phyloP scores from a whole-genome alignment of 2,888 invertebrate species.

The Tridacna gigas region DNA sequence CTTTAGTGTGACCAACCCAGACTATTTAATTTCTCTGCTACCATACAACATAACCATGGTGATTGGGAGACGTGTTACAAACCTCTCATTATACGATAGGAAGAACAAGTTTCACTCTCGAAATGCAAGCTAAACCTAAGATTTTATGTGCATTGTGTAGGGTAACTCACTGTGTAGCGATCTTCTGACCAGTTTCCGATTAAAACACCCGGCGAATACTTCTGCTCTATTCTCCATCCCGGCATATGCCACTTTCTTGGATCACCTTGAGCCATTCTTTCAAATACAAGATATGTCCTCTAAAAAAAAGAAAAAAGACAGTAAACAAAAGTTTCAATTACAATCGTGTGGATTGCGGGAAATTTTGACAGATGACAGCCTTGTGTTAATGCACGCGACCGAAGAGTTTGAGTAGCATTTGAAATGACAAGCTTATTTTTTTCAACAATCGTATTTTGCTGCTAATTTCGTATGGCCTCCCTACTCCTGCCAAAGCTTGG shows the following conservation, averaged over 20 bases:
- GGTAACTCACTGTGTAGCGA: constrained; percentile 75
- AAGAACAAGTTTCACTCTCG: no score
- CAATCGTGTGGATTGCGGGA: constrained; percentile 50
- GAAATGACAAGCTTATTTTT: not conserved
- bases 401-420: not conserved
- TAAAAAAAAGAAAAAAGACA: no score
- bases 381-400: not conserved
- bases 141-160: no score
- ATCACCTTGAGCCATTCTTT: constrained; percentile 73
- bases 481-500: not conserved
- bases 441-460: not conserved
- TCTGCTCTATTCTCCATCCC: constrained; percentile 83
- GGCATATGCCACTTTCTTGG: constrained; percentile 79
- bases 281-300: not conserved
- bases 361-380: constrained; percentile 15
- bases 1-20: no score
- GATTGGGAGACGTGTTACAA: not conserved
- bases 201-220: constrained; percentile 80
- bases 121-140: no score
- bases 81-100: no score
- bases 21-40: no score
- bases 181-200: constrained; percentile 84
- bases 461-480: not conserved
- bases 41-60: no score
- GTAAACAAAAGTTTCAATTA: not conserved